Percentiles rank a stretch among this genome's conserved stretches.
Conservation (phyloP, 2,888 invertebrate genomes). For the Apotomis capreana region DNA sequence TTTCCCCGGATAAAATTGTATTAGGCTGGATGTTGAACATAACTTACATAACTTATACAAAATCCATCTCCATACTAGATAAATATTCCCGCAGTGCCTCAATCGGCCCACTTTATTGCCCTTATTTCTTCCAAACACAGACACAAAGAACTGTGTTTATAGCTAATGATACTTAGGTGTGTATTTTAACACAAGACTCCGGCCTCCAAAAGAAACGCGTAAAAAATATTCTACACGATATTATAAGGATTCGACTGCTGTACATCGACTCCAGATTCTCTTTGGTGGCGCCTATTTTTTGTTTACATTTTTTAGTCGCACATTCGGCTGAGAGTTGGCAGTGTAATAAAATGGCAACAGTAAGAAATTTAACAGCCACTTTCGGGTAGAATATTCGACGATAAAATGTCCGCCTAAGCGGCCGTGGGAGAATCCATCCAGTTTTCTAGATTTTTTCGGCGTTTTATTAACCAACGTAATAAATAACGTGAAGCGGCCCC, state of each 20-base stretch:
- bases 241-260: conserved; percentile 71
- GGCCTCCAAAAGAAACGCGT: conserved; percentile 69
- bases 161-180: conserved; percentile 82
- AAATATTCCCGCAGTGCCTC: conserved; percentile 60
- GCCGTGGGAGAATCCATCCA: conserved; percentile 56
- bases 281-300: conserved; percentile 81
- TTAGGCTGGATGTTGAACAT: neutral
- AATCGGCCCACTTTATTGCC: conserved; percentile 75
- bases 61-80: conserved; percentile 59
- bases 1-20: neutral
- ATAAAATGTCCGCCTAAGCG: conserved; percentile 58
- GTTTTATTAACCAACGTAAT: conserved; percentile 39
- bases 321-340: conserved; percentile 73
- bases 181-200: conserved; percentile 81
- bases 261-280: conserved; percentile 62
- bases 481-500: conserved; percentile 40
- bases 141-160: conserved; percentile 82
- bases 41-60: conserved; percentile 28
- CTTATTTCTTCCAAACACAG: conserved; percentile 75
- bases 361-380: conserved; percentile 75
- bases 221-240: conserved; percentile 77
- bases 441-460: conserved; percentile 47
- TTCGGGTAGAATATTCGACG: conserved; percentile 64
- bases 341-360: conserved; percentile 78
- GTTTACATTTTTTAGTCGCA: conserved; percentile 72